A percentile compares a stretch with the other conserved stretches of the same genome.
These are phyloP conservation scores for Sinohyriopsis cumingii DNA, from an alignment of 2,888 invertebrate genomes.

Conservation along the genomic window DNA sequence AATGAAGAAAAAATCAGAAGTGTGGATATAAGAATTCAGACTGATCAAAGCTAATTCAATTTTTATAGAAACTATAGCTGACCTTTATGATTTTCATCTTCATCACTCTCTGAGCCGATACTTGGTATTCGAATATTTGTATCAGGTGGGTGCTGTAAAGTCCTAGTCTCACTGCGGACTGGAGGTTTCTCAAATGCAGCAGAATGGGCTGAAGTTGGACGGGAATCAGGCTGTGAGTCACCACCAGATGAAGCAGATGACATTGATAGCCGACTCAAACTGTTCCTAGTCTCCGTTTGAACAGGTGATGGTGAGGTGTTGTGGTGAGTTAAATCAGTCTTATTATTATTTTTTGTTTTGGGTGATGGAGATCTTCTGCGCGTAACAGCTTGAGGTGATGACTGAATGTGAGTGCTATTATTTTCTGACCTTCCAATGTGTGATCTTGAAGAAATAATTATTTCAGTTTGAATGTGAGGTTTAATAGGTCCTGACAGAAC, in stretches of 20 bases:
- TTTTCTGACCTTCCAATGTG: not conserved
- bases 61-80: constrained; percentile 2
- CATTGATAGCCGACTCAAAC: constrained; percentile 52
- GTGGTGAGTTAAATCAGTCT: constrained; percentile 24
- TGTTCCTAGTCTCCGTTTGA: constrained; percentile 27
- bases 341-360: constrained; percentile 13
- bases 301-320: constrained; percentile 40
- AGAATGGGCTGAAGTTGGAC: constrained; percentile 25
- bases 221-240: constrained; percentile 22
- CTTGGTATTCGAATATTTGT: constrained; percentile 26
- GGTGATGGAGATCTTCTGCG: constrained; percentile 9
- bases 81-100: constrained; percentile 31
- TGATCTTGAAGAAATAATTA: too few relatives aligned
- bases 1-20: too few relatives aligned
- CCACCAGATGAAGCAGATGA: constrained; percentile 48
- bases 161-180: constrained; percentile 51
- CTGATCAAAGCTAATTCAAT: too few relatives aligned
- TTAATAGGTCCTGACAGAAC: too few relatives aligned
- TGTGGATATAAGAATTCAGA: too few relatives aligned
- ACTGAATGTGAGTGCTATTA: not conserved
- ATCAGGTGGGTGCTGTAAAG: constrained; percentile 39
- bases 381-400: not conserved
- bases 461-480: too few relatives aligned
- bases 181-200: constrained; percentile 27
- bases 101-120: constrained; percentile 46